Conservation (phyloP, 1,140 invertebrate species). For the Caenorhabditis tropicalis region DNA sequence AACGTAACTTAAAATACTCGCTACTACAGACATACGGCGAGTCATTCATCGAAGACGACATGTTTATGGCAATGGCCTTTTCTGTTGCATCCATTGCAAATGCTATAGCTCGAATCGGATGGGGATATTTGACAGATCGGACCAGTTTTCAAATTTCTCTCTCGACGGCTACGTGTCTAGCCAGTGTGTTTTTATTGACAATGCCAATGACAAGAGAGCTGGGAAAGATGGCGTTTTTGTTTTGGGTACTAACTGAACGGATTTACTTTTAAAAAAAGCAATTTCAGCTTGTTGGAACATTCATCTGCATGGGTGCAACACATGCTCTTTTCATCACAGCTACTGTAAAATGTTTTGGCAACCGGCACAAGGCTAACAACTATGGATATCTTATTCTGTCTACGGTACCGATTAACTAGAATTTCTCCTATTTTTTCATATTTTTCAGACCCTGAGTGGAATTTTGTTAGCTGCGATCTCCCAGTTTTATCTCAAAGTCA, state of each 20-base stretch:
- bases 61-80: slow-evolving; percentile 69
- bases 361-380: slow-evolving; percentile 65
- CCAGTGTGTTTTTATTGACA: slow-evolving; percentile 66
- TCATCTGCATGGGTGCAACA: slow-evolving; percentile 69
- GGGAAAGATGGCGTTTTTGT: slow-evolving; percentile 63
- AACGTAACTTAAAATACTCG: background rate
- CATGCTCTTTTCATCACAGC: slow-evolving; percentile 71
- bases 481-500: slow-evolving; percentile 63
- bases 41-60: slow-evolving; percentile 65
- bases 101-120: slow-evolving; percentile 66
- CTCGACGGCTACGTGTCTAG: slow-evolving; percentile 64
- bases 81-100: slow-evolving; percentile 67
- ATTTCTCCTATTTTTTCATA: background rate
- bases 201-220: slow-evolving; percentile 68
- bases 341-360: slow-evolving; percentile 67
- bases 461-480: slow-evolving; percentile 62
- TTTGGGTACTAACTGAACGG: slow-evolving; percentile 59
- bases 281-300: slow-evolving; percentile 64
- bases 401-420: too few species aligned
- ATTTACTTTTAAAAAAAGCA: background rate
- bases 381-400: slow-evolving; percentile 71
- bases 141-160: slow-evolving; percentile 70
- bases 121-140: slow-evolving; percentile 68
- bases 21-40: slow-evolving; percentile 59
- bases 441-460: slow-evolving; percentile 64